Percentiles rank a stretch among this genome's conserved stretches.
Conservation (phyloP, 2,797 vertebrate species). For the Carcharodon carcharias region DNA sequence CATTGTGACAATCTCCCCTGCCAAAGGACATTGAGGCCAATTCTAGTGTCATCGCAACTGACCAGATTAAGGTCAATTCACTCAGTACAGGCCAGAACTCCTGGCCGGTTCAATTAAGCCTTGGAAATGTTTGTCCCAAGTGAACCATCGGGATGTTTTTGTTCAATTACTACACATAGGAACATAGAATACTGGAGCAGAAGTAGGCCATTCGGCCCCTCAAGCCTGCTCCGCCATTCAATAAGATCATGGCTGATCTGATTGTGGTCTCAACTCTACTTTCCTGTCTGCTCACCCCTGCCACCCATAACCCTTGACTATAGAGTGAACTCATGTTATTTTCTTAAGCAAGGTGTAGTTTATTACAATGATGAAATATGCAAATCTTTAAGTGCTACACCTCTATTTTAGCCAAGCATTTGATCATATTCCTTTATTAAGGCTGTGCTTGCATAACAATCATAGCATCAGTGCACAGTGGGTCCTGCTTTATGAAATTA, state of each 20-base stretch:
- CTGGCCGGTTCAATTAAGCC: neutral
- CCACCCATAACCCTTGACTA: no score
- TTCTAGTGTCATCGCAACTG: neutral
- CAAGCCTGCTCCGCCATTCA: no score
- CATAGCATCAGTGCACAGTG: no score
- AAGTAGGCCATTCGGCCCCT: no score
- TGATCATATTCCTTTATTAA: neutral
- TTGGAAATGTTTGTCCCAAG: neutral
- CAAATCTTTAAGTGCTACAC: neutral
- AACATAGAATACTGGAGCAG: no score
- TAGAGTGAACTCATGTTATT: neutral
- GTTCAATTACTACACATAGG: neutral
- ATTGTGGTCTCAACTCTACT: no score
- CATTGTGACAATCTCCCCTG: neutral
- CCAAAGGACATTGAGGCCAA: neutral
- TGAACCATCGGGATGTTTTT: neutral
- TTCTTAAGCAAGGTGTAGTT: neutral
- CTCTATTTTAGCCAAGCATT: neutral
- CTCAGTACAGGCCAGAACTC: no score
- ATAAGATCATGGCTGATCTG: no score
- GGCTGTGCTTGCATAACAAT: no score
- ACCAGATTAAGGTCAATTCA: neutral
- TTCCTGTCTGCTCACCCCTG: no score
- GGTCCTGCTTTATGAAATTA: no score
- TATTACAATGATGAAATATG: neutral